A percentile compares a stretch with the other conserved stretches of the same genome.
These are phyloP conservation scores for Lepus americanus DNA, from an alignment of 2,113 vertebrate genomes.

Conservation along the genomic window DNA sequence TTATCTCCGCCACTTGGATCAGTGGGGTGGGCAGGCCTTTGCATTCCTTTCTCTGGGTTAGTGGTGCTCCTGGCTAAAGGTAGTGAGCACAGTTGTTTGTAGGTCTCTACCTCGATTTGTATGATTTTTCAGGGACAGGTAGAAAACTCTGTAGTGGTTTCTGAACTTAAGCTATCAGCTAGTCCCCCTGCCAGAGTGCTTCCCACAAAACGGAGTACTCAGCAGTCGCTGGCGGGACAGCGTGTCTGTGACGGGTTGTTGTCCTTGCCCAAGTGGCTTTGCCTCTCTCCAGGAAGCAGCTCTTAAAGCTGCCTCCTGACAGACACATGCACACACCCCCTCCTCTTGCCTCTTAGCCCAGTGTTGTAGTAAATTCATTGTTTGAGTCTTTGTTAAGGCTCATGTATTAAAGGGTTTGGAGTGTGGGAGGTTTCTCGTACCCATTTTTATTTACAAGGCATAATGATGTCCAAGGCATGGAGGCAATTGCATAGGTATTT, in stretches of 20 bases:
- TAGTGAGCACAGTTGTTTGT: too few relatives aligned
- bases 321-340: fast-evolving
- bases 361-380: background rate
- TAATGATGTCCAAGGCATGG: background rate
- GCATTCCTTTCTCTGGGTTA: background rate
- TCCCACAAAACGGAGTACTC: background rate
- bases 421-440: background rate
- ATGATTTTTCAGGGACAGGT: background rate
- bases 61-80: background rate
- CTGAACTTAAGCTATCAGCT: background rate
- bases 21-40: background rate
- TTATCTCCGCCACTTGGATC: background rate
- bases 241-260: too few relatives aligned
- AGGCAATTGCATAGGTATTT: background rate
- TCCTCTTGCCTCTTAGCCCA: background rate
- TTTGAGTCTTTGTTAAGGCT: background rate
- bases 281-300: background rate
- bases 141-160: background rate
- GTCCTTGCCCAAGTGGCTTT: fast-evolving
- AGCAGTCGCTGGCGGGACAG: fast-evolving
- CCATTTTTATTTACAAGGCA: background rate
- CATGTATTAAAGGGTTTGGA: background rate
- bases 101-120: background rate
- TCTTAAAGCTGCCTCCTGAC: fast-evolving
- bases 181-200: background rate